phyloP scores from a whole-genome alignment of 2,797 vertebrate species.

The Pipistrellus kuhlii region DNA sequence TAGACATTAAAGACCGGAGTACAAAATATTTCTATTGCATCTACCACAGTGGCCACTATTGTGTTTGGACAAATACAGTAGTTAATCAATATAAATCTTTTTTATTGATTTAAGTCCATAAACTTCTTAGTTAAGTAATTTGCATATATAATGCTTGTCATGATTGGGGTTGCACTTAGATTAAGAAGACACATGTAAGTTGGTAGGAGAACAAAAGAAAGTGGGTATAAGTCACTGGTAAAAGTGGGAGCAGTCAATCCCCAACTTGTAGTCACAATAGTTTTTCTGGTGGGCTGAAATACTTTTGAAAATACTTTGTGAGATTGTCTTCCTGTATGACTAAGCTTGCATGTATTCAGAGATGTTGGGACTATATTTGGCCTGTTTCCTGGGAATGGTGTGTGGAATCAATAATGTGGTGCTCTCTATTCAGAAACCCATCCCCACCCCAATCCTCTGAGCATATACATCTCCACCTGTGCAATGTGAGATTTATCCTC shows the following conservation, averaged over 20 bases:
- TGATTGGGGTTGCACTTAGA: not conserved
- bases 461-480: not conserved
- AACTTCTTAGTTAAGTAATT: slow-evolving; percentile 10
- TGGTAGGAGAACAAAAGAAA: not conserved
- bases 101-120: slow-evolving; percentile 16
- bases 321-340: not conserved
- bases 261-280: slow-evolving; percentile 32
- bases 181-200: not conserved
- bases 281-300: slow-evolving; percentile 22
- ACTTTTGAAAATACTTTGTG: slow-evolving; percentile 49
- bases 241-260: not conserved
- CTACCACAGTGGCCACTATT: not conserved
- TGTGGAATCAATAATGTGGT: not conserved
- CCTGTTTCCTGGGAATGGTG: not conserved
- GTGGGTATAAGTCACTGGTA: not conserved
- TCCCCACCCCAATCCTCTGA: not conserved
- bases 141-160: not conserved
- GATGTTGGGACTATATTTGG: not conserved
- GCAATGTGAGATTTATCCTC: slow-evolving; percentile 20
- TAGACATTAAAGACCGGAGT: not conserved
- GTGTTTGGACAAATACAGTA: not conserved
- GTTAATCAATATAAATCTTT: slow-evolving; percentile 39
- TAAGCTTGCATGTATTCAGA: not conserved
- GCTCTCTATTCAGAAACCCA: not conserved
- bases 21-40: not conserved